These are phyloP conservation scores for Nothobranchius kuhntae DNA, from an alignment of 2,113 vertebrate species.

Conservation along the genomic window DNA sequence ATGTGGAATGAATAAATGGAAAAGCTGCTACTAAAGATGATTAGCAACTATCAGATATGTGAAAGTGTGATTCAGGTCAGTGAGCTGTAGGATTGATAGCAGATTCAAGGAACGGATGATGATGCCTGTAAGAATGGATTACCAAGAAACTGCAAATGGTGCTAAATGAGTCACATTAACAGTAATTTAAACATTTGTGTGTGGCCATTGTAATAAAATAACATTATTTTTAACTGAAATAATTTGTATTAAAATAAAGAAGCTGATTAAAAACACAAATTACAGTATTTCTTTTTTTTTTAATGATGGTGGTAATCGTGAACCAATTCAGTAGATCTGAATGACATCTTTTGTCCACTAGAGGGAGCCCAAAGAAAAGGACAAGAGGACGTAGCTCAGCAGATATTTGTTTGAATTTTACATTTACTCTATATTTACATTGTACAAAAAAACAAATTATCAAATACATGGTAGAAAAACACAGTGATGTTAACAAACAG, in stretches of 20 bases:
- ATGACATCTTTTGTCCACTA: conserved; percentile 53
- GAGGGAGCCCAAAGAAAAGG: conserved; percentile 41
- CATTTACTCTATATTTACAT: background rate
- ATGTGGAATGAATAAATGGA: background rate
- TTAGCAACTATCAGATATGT: background rate
- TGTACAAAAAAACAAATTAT: background rate
- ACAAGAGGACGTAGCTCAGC: background rate
- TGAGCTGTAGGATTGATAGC: background rate
- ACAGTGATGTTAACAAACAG: background rate
- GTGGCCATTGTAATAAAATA: no score
- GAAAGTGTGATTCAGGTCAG: background rate
- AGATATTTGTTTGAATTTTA: background rate
- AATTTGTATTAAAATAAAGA: background rate
- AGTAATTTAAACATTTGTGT: conserved; percentile 20
- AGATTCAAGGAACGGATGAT: conserved; percentile 2
- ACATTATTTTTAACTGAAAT: background rate
- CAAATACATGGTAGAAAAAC: background rate
- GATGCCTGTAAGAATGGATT: conserved; percentile 21
- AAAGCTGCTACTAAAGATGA: background rate
- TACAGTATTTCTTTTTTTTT: no score
- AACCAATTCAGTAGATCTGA: no score
- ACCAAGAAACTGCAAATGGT: conserved; percentile 14
- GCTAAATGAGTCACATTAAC: conserved; percentile 39
- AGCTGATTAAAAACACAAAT: background rate
- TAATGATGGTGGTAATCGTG: background rate